Percentiles rank a stretch among this genome's conserved stretches.
Conservation (phyloP, 2,888 invertebrate genomes). For the Furcula furcula region DNA sequence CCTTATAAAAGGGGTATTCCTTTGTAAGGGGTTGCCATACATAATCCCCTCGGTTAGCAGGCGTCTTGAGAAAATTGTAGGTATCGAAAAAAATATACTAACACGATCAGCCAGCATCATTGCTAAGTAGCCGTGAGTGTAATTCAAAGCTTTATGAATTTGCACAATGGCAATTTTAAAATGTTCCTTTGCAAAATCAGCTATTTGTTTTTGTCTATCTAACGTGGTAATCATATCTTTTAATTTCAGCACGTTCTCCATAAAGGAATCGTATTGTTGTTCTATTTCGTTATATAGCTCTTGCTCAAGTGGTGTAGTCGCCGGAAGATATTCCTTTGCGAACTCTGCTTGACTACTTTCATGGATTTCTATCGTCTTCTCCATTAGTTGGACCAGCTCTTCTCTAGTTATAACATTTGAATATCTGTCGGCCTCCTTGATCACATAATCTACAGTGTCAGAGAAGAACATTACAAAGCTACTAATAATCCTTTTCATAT, state of each 20-base stretch:
- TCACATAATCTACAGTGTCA: conserved; percentile 37
- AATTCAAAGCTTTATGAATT: conserved; percentile 42
- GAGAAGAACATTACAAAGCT: conserved; percentile 47
- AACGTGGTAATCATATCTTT: conserved; percentile 31
- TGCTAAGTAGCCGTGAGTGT: conserved; percentile 43
- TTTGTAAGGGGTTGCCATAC: no score
- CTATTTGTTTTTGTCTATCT: conserved; percentile 38
- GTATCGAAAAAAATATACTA: no score
- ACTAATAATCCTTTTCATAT: conserved; percentile 44
- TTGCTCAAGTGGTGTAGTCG: conserved; percentile 33
- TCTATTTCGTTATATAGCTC: conserved; percentile 38
- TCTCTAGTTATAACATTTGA: conserved; percentile 28
- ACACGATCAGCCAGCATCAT: conserved; percentile 43
- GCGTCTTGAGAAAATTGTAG: no score
- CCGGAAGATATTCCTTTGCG: conserved; percentile 39
- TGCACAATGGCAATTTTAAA: conserved; percentile 37
- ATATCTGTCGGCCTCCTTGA: conserved; percentile 39
- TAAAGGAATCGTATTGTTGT: conserved; percentile 25
- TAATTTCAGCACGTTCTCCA: conserved; percentile 29
- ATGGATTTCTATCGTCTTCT: conserved; percentile 39
- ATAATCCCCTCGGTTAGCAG: no score
- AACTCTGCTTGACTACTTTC: conserved; percentile 41
- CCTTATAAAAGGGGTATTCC: no score
- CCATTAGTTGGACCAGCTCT: conserved; percentile 35
- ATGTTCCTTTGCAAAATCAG: conserved; percentile 39